Percentiles rank a stretch among this genome's conserved stretches.
Conservation (phyloP, 2,113 vertebrate genomes). For the Pseudorasbora parva region DNA sequence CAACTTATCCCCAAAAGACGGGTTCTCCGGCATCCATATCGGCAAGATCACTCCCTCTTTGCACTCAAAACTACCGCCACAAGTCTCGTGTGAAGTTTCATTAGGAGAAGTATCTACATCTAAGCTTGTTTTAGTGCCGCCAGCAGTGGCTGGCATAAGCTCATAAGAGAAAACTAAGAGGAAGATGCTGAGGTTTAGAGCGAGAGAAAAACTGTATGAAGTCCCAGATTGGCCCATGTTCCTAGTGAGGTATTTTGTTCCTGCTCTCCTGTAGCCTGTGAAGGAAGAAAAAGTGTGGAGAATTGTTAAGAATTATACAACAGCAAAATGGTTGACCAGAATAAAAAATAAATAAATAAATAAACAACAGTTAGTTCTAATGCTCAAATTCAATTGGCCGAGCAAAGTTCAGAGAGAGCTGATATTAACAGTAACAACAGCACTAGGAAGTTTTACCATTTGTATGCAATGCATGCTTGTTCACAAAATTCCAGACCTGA, state of each 20-base stretch:
- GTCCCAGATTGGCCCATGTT: conserved; percentile 74
- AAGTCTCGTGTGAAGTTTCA: conserved; percentile 70
- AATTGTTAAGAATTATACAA: neutral
- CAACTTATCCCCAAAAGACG: conserved; percentile 87
- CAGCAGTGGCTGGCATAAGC: conserved; percentile 58
- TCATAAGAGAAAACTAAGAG: conserved; percentile 70
- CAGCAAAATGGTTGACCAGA: neutral
- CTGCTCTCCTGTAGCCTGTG: conserved; percentile 64
- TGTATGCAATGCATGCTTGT: neutral
- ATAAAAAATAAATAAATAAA: neutral
- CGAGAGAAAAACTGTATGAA: conserved; percentile 52
- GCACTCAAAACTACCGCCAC: conserved; percentile 82
- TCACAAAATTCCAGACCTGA: neutral
- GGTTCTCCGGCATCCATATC: conserved; percentile 87
- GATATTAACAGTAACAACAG: neutral
- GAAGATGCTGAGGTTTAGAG: conserved; percentile 71
- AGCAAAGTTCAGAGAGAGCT: neutral
- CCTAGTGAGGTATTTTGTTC: conserved; percentile 53
- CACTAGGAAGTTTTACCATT: neutral
- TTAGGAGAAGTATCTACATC: conserved; percentile 60
- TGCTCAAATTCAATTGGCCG: neutral
- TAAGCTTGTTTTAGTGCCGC: conserved; percentile 46
- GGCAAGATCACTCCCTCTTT: conserved; percentile 91
- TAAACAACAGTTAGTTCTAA: neutral
- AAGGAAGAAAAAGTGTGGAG: conserved; percentile 47